Evolutionary conservation across 1,140 invertebrate species (phyloP), one percentile per base, ranked within the genome.

Genomic region (Euwallacea fornicatus): DNA sequence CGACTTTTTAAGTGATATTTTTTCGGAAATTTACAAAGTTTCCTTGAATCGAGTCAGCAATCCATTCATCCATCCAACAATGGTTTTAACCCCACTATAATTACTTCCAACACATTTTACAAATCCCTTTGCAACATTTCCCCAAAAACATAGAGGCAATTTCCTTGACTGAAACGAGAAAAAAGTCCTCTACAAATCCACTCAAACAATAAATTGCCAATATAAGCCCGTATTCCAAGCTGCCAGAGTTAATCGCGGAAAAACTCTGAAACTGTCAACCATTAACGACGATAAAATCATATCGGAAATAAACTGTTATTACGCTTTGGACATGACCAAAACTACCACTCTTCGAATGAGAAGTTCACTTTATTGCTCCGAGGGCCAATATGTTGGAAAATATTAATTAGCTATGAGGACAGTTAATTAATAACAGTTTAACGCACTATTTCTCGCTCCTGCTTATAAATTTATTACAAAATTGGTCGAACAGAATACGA

Each of bases 301-400:
- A 63, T 46, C 61, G 61, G 43, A 47, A 63, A 63, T 47, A 63
- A 63, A 63, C 43, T 63, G 61, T 63, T 63, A 63, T 63, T 63
- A 46, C 61, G 13, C 42, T 63, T 47, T 42, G 61, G 61, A 46
- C 61, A 42, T 46, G 61, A 63, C 43, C 55, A n/a, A 63, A 63
- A 63, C 42, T 47, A 63, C 42, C 44, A n/a, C 55, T 11, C 13
- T 58, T 6, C 13, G 61, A 46, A 10, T 42, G 33, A 15, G 58
- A 11, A 42, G 42, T 42, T 13, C 15, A 63, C n/a, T 46, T 63
- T 63, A 63, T 63, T 47, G 61, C 42, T 47, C 9, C 42, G 11
- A 61, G 59, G 10, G 42, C 21, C 59, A 41, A 61, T 46, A 47
- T 63, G 47, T 47, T 63, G 61, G 42, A 63, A 15, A 47, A 63